phyloP scores from a whole-genome alignment of 2,888 invertebrate species.

The Yponomeuta malinellus region DNA sequence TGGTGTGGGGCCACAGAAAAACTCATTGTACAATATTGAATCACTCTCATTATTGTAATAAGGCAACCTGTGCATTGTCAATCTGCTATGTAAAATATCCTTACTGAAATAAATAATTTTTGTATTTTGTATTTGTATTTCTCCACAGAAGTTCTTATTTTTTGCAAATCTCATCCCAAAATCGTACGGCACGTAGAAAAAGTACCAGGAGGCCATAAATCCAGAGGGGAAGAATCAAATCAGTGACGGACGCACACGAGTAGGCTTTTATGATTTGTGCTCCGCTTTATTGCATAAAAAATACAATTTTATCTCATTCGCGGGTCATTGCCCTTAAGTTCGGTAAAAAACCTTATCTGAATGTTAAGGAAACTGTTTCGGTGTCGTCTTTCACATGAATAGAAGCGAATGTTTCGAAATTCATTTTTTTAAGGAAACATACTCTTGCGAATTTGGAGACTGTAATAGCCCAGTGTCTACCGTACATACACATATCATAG shows the following conservation, averaged over 20 bases:
- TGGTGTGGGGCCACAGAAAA: no score
- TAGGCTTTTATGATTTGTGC: slow-evolving; percentile 13
- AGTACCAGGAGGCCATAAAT: slow-evolving; percentile 9
- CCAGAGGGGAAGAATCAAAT: slow-evolving; percentile 6
- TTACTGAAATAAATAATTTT: no score
- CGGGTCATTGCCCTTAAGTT: slow-evolving; percentile 14
- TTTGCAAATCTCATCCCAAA: neutral
- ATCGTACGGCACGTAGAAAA: neutral
- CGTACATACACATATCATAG: no score
- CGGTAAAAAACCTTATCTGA: slow-evolving; percentile 6
- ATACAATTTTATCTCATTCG: slow-evolving; percentile 12
- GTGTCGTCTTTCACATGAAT: neutral
- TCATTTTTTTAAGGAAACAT: neutral
- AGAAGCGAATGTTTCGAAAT: neutral
- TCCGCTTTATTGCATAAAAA: slow-evolving; percentile 11
- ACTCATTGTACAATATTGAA: no score
- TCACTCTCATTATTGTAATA: no score
- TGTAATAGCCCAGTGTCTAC: no score
- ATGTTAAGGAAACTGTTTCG: neutral
- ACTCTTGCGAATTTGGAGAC: no score
- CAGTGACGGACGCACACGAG: slow-evolving; percentile 6
- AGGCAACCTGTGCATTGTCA: no score
- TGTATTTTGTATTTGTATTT: no score
- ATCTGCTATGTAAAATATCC: no score
- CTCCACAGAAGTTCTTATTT: neutral